Percentiles rank a stretch among this genome's conserved stretches.
Conservation (phyloP, 2,113 vertebrate genomes). For the Edolisoma coerulescens region DNA sequence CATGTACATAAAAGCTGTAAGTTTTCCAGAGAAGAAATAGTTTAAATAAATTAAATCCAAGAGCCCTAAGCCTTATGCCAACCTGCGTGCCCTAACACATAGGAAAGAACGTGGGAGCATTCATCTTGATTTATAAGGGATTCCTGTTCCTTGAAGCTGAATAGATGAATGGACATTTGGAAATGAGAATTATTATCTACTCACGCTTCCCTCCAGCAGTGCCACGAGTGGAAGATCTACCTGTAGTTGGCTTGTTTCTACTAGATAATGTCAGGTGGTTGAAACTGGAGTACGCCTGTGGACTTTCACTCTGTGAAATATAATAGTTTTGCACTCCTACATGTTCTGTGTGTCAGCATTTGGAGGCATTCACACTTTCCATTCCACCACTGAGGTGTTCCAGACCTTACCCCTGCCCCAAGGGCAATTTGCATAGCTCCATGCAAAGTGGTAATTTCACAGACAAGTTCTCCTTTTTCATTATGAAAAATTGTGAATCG, state of each 20-base stretch:
- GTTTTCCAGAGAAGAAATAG: neutral
- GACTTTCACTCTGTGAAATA: neutral
- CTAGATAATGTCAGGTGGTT: neutral
- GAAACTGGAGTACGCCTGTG: neutral
- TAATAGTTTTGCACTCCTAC: neutral
- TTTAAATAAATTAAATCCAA: neutral
- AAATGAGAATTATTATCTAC: neutral
- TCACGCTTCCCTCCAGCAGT: neutral
- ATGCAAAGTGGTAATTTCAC: neutral
- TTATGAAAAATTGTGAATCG: neutral
- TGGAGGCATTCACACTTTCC: neutral
- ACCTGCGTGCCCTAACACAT: neutral
- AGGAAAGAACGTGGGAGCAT: neutral
- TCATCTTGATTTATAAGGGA: neutral
- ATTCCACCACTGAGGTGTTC: neutral
- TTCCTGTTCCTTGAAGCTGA: neutral
- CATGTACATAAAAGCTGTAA: fast-evolving
- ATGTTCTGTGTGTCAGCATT: neutral
- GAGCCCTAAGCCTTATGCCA: neutral
- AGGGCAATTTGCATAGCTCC: neutral
- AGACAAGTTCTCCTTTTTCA: neutral
- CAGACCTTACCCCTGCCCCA: neutral
- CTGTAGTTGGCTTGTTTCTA: neutral
- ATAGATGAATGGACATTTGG: neutral
- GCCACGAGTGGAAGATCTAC: neutral